Conservation (phyloP, 2,888 invertebrate species). For the Lasioglossum calceatum region DNA sequence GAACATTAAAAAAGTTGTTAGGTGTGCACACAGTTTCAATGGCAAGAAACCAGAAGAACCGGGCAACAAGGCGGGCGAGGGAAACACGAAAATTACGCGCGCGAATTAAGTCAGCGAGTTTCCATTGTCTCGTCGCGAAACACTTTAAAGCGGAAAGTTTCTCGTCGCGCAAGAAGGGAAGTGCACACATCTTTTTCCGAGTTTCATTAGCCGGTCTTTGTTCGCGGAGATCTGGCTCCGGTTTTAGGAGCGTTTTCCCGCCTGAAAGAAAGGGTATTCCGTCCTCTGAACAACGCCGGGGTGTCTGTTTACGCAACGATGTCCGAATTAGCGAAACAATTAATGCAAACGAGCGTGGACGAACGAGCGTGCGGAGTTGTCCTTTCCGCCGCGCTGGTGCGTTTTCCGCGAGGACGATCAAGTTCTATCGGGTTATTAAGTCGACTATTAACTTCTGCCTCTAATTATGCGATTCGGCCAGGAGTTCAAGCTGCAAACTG, state of each 20-base stretch:
- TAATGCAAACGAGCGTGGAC: slow-evolving; percentile 37
- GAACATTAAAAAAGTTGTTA: not conserved
- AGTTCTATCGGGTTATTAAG: not conserved
- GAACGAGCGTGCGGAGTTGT: not conserved
- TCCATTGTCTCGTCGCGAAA: not conserved
- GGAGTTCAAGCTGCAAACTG: not conserved
- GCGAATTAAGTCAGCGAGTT: slow-evolving; percentile 2
- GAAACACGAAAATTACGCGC: not conserved
- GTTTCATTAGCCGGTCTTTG: slow-evolving; percentile 37
- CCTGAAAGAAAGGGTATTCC: not conserved
- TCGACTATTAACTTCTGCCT: not conserved
- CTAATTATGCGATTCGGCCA: slow-evolving; percentile 30
- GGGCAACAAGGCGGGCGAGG: not conserved
- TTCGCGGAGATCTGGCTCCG: not conserved
- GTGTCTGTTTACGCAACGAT: not conserved
- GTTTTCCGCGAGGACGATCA: not conserved
- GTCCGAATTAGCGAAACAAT: slow-evolving; percentile 45
- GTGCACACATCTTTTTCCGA: not conserved
- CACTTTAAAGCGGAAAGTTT: not conserved
- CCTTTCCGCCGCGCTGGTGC: not conserved
- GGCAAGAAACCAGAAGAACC: not conserved
- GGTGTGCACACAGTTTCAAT: not conserved
- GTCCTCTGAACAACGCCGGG: not conserved
- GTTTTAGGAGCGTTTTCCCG: slow-evolving; percentile 13
- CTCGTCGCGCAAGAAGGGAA: slow-evolving; percentile 9